Evolutionary conservation across 2,888 invertebrate genomes (phyloP).

Genomic region (Cryptophagus acutangulus): DNA sequence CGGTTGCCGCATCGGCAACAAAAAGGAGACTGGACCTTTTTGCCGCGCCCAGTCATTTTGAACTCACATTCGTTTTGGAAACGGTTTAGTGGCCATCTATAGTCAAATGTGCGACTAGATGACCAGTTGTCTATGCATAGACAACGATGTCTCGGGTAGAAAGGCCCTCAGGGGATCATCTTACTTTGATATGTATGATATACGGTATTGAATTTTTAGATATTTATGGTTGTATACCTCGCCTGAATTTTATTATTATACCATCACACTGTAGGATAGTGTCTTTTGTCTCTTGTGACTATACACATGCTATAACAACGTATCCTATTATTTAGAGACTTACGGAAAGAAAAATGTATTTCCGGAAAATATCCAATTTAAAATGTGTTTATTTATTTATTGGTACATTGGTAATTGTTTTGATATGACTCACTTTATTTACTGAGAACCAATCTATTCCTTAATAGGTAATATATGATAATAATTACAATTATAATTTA

Average conservation of each 20-base stretch:
- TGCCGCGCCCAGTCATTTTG: constrained; percentile 41
- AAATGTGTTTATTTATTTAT: too few relatives aligned
- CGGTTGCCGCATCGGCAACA: constrained; percentile 25
- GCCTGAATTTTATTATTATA: constrained; percentile 6
- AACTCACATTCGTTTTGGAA: constrained; percentile 46
- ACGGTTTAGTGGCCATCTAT: constrained; percentile 48
- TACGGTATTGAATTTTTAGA: constrained; percentile 44
- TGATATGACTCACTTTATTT: too few relatives aligned
- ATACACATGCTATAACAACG: constrained; percentile 5
- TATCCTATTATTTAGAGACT: too few relatives aligned
- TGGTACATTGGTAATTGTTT: too few relatives aligned
- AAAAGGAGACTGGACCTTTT: constrained; percentile 27
- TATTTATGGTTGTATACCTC: constrained; percentile 36
- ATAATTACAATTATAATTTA: too few relatives aligned
- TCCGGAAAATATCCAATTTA: too few relatives aligned
- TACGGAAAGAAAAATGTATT: too few relatives aligned
- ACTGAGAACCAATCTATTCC: too few relatives aligned
- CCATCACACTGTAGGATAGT: constrained; percentile 1
- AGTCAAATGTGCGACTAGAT: constrained; percentile 48
- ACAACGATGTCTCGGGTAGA: constrained; percentile 43
- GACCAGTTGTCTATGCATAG: constrained; percentile 45
- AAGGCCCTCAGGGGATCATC: constrained; percentile 44
- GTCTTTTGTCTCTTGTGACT: constrained; percentile 9
- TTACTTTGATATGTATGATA: constrained; percentile 47
- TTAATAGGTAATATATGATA: too few relatives aligned